Evolutionary conservation across 1,140 invertebrate genomes (phyloP).

Genomic region (Brachionus manjavacas): DNA sequence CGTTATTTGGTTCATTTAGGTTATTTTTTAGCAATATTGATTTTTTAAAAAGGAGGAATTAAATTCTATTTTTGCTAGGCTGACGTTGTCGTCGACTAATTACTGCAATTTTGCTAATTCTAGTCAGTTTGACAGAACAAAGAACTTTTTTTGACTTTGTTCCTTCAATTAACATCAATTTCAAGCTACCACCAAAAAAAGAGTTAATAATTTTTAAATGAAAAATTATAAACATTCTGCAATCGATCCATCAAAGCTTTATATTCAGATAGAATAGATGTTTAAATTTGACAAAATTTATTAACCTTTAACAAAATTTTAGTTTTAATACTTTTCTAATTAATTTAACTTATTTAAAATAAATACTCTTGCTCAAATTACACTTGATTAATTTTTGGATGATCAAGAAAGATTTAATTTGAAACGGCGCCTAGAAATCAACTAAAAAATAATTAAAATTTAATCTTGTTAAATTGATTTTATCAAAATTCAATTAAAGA

Average conservation of each 20-base stretch:
- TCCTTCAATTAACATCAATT: constrained; percentile 1
- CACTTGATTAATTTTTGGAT: background rate
- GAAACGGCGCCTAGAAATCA: background rate
- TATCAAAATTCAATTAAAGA: background rate
- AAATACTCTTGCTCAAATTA: background rate
- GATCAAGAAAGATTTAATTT: background rate
- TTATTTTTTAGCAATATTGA: constrained; percentile 6
- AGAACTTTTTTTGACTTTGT: constrained; percentile 2
- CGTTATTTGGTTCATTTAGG: background rate
- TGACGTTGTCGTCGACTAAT: constrained; percentile 6
- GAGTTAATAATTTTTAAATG: too few species aligned
- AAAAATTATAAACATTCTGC: background rate
- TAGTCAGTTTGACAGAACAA: constrained; percentile 5
- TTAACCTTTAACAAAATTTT: background rate
- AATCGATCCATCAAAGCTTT: background rate
- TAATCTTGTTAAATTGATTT: background rate
- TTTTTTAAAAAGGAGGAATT: constrained; percentile 3
- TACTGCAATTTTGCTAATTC: constrained; percentile 25
- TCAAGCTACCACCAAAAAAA: background rate
- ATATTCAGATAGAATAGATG: background rate
- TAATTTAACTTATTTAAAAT: background rate
- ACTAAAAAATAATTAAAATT: background rate
- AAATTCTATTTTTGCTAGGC: background rate
- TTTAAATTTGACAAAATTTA: background rate
- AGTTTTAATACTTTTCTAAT: background rate